A percentile compares a stretch with the other conserved stretches of the same genome.
These are phyloP conservation scores for Ctenodactylus gundi DNA, from an alignment of 2,113 vertebrate species.

Conservation along the genomic window DNA sequence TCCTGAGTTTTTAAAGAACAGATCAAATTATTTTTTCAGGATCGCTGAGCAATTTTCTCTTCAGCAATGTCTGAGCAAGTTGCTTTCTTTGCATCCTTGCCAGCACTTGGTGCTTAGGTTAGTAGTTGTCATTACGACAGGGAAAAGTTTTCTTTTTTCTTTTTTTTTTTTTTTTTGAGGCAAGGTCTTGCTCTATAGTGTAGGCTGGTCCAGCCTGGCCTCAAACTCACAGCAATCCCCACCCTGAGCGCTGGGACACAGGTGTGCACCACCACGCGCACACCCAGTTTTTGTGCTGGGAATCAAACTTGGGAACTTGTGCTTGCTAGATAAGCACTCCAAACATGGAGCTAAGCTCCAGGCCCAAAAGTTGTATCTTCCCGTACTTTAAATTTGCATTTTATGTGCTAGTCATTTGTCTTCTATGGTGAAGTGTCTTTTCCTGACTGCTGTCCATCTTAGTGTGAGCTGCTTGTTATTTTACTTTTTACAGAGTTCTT, in stretches of 20 bases:
- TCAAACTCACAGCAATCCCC: no score
- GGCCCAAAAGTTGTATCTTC: neutral
- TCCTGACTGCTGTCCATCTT: neutral
- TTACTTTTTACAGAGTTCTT: constrained; percentile 26
- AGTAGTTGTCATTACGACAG: neutral
- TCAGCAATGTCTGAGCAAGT: neutral
- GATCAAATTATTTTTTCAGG: no score
- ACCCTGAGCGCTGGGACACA: no score
- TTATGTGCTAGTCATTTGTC: neutral
- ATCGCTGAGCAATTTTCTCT: neutral
- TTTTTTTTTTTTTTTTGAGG: no score
- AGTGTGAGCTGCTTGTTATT: neutral
- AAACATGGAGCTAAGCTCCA: no score
- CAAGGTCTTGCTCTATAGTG: no score
- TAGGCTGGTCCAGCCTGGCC: no score
- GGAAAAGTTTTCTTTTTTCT: no score
- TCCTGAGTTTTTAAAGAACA: neutral
- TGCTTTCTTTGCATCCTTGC: neutral
- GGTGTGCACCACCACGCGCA: no score
- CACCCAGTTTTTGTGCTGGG: no score
- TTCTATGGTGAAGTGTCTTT: neutral
- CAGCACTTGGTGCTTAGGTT: neutral
- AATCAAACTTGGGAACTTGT: no score
- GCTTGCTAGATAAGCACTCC: no score
- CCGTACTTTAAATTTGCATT: constrained; percentile 4